Conservation (phyloP, 2,797 vertebrate species). For the Tapirus indicus region DNA sequence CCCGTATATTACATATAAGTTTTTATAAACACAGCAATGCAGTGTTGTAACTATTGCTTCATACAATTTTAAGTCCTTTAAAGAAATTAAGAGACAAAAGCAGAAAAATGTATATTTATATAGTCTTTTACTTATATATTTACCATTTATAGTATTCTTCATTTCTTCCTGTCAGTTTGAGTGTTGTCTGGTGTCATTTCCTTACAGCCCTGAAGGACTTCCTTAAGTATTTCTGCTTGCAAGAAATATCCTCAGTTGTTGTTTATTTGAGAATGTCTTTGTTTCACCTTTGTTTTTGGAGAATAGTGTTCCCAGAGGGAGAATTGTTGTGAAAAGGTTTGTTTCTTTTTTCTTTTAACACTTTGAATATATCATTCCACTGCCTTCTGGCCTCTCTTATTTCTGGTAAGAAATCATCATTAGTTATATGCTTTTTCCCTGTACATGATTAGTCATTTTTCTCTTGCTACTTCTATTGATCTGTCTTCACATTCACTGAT, state of each 20-base stretch:
- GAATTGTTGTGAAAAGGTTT: background rate
- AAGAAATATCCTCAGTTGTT: background rate
- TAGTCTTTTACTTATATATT: background rate
- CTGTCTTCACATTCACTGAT: background rate
- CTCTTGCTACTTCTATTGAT: background rate
- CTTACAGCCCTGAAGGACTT: background rate
- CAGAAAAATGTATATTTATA: background rate
- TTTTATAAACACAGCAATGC: slow-evolving; percentile 20
- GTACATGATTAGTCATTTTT: background rate
- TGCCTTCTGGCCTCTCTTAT: background rate
- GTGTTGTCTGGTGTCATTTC: background rate
- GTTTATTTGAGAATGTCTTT: background rate
- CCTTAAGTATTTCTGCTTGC: background rate
- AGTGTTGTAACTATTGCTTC: background rate
- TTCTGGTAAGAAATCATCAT: slow-evolving; percentile 2
- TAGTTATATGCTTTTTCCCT: background rate
- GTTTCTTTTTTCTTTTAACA: slow-evolving; percentile 11
- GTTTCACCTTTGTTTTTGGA: slow-evolving; percentile 25
- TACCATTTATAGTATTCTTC: slow-evolving; percentile 1
- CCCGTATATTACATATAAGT: background rate
- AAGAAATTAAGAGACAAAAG: slow-evolving; percentile 41
- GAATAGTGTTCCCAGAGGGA: background rate
- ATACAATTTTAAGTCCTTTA: slow-evolving; percentile 17
- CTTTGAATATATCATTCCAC: background rate
- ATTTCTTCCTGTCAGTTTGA: background rate